Conservation (phyloP, 2,113 vertebrate species). For the Petrocephalus microphthalmus region DNA sequence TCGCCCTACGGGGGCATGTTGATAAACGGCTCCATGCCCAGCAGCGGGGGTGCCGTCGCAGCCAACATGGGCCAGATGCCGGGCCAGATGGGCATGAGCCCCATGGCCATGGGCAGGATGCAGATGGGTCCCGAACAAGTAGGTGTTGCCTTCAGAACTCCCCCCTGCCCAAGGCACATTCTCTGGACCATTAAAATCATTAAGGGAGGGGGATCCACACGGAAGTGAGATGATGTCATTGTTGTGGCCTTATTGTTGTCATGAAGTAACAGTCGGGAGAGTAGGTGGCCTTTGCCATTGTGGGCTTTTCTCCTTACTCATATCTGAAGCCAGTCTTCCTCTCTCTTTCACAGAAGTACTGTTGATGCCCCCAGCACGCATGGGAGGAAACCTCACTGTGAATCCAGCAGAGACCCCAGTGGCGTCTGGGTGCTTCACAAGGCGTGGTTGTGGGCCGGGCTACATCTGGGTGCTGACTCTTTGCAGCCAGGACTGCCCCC, state of each 20-base stretch:
- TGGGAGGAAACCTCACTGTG: slow-evolving; percentile 6
- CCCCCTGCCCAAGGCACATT: background rate
- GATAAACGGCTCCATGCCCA: slow-evolving; percentile 71
- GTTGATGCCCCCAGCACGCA: slow-evolving; percentile 18
- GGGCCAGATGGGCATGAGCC: slow-evolving; percentile 77
- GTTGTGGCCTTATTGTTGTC: background rate
- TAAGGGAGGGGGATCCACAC: background rate
- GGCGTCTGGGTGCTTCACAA: background rate
- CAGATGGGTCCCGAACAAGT: slow-evolving; percentile 88
- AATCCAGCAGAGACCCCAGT: background rate
- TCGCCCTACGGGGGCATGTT: slow-evolving; percentile 75
- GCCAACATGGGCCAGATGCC: slow-evolving; percentile 63
- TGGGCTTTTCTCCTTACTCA: background rate
- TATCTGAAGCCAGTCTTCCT: background rate
- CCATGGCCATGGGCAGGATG: slow-evolving; percentile 69
- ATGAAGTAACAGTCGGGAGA: background rate
- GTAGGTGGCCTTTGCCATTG: background rate
- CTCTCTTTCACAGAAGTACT: slow-evolving; percentile 35
- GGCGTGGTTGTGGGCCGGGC: background rate
- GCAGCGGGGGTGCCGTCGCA: slow-evolving; percentile 48
- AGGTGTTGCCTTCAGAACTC: background rate
- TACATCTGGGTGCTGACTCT: background rate
- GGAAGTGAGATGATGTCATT: background rate
- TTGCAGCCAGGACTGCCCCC: background rate
- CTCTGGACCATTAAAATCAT: background rate